phyloP scores from a whole-genome alignment of 2,888 invertebrate genomes.

The Dryocosmus kuriphilus region DNA sequence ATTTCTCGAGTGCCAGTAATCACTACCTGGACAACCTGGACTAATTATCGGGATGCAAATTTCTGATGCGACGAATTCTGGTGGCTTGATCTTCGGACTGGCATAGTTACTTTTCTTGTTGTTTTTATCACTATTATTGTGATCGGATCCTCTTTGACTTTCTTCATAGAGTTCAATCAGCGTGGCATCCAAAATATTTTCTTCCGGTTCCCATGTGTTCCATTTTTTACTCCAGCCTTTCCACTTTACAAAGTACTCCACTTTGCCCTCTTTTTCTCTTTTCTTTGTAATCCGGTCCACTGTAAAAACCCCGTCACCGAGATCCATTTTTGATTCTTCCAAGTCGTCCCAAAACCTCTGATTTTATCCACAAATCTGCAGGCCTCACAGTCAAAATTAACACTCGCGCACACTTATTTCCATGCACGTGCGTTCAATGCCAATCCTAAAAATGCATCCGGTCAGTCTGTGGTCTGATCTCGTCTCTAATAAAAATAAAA shows the following conservation, averaged over 20 bases:
- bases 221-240: constrained; percentile 97
- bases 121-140: constrained; percentile 63
- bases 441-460: neutral
- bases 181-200: constrained; percentile 94
- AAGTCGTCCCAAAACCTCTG: too few species aligned
- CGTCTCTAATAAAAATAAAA: too few species aligned
- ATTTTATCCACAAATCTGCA: too few species aligned
- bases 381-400: neutral
- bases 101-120: constrained; percentile 71
- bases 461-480: neutral
- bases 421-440: neutral
- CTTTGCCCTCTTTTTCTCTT: constrained; percentile 94
- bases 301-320: constrained; percentile 94
- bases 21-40: constrained; percentile 85
- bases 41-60: constrained; percentile 79
- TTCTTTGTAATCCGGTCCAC: constrained; percentile 98
- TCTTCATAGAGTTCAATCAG: constrained; percentile 94
- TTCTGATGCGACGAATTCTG: constrained; percentile 71
- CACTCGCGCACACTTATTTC: neutral
- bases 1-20: constrained; percentile 92
- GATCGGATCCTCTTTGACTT: constrained; percentile 80
- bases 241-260: constrained; percentile 98
- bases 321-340: constrained; percentile 73
- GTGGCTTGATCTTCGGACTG: constrained; percentile 64
- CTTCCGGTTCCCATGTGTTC: constrained; percentile 99